Conservation (phyloP, 2,113 vertebrate species). For the Siniperca chuatsi region DNA sequence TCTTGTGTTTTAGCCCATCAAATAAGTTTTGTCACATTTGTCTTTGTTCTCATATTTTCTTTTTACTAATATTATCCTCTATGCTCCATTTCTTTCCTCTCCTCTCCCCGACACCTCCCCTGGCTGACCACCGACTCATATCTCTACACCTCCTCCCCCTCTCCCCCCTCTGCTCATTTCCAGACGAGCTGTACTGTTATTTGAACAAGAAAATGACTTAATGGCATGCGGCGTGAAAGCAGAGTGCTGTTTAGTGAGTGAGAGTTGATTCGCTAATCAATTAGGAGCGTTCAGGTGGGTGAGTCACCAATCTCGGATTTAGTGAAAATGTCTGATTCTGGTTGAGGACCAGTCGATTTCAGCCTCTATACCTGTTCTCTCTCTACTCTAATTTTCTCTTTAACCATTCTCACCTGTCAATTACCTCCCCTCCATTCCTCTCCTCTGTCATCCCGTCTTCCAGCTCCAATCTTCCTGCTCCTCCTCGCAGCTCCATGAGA, state of each 20-base stretch:
- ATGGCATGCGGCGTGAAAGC: neutral
- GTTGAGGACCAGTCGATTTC: neutral
- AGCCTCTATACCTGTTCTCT: constrained; percentile 14
- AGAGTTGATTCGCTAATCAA: constrained; percentile 9
- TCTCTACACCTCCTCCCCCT: neutral
- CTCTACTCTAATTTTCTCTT: constrained; percentile 22
- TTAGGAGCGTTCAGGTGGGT: constrained; percentile 12
- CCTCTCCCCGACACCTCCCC: neutral
- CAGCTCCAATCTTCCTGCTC: neutral
- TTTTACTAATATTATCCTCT: no score
- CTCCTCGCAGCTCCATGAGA: neutral
- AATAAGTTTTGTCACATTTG: no score
- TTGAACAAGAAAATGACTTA: constrained; percentile 29
- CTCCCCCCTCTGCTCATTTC: neutral
- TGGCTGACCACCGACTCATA: neutral
- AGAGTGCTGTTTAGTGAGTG: neutral
- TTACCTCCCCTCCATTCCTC: neutral
- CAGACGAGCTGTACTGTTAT: neutral
- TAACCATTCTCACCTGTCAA: constrained; percentile 22
- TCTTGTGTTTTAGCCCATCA: neutral
- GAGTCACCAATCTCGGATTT: constrained; percentile 25
- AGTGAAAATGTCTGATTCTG: constrained; percentile 20
- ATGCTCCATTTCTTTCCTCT: neutral
- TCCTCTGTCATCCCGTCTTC: neutral
- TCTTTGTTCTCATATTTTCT: neutral